Evolutionary conservation across 2,113 vertebrate genomes (phyloP).

Genomic region (Sceloporus undulatus): DNA sequence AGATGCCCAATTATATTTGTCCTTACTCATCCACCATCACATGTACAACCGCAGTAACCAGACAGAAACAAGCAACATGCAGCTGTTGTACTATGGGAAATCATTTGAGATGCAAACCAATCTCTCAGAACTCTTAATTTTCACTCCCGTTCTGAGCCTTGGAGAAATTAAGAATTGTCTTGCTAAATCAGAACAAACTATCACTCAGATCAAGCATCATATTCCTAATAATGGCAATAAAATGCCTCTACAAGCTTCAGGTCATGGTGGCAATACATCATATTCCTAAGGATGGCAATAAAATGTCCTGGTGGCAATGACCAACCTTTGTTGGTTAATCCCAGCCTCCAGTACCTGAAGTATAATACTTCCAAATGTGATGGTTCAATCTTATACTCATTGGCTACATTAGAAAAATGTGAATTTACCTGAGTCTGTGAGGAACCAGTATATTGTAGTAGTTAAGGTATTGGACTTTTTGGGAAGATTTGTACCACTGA

Average conservation of each 20-base stretch:
- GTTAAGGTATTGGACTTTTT: no score
- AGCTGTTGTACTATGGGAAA: constrained; percentile 57
- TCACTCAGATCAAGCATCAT: not conserved
- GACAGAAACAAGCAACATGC: constrained; percentile 63
- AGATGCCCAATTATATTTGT: constrained; percentile 28
- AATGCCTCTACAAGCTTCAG: not conserved
- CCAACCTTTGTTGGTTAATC: not conserved
- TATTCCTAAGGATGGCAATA: no score
- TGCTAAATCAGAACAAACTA: not conserved
- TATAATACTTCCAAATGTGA: not conserved
- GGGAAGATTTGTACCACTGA: not conserved
- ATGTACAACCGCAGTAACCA: constrained; percentile 39
- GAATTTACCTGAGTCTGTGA: not conserved
- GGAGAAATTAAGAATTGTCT: not conserved
- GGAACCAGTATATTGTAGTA: no score
- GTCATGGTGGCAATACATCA: not conserved
- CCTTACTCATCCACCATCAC: constrained; percentile 43
- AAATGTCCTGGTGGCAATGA: no score
- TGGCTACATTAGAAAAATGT: no score
- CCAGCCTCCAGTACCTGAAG: not conserved
- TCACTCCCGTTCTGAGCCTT: constrained; percentile 43
- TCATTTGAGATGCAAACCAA: constrained; percentile 55
- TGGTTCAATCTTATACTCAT: not conserved
- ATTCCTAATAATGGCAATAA: not conserved
- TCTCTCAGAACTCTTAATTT: constrained; percentile 53